Conservation (phyloP, 1,140 invertebrate genomes). For the Lutraria rhynchaena region DNA sequence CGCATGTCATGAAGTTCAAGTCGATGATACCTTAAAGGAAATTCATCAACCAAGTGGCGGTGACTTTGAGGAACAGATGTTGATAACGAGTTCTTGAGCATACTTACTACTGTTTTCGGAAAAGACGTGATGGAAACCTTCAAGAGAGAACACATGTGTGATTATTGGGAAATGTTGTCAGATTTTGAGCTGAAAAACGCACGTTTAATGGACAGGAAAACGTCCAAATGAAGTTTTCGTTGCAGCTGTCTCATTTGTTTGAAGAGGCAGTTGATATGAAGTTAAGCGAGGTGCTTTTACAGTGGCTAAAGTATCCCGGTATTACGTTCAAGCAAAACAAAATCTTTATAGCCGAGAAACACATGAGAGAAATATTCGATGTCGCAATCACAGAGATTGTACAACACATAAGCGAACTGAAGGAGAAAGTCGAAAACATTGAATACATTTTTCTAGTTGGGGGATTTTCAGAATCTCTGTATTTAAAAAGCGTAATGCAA, state of each 20-base stretch:
- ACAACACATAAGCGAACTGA: background rate
- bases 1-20: slow-evolving; percentile 57
- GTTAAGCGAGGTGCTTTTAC: background rate
- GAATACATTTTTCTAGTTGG: slow-evolving; percentile 58
- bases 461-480: slow-evolving; percentile 61
- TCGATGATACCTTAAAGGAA: slow-evolving; percentile 50
- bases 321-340: background rate
- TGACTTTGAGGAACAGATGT: slow-evolving; percentile 63
- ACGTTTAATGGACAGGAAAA: slow-evolving; percentile 26
- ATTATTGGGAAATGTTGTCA: slow-evolving; percentile 52
- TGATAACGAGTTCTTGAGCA: slow-evolving; percentile 52
- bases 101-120: slow-evolving; percentile 56
- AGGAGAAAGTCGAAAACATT: slow-evolving; percentile 1
- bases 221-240: slow-evolving; percentile 44
- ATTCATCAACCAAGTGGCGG: slow-evolving; percentile 61
- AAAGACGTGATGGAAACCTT: slow-evolving; percentile 40
- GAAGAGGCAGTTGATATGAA: slow-evolving; percentile 4
- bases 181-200: slow-evolving; percentile 63
- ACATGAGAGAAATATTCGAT: slow-evolving; percentile 23
- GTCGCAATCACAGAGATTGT: background rate
- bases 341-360: background rate
- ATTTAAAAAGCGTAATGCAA: slow-evolving; percentile 52
- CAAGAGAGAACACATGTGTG: slow-evolving; percentile 31
- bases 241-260: slow-evolving; percentile 24
- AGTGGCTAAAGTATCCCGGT: background rate